Evolutionary conservation across 2,113 vertebrate genomes (phyloP).

Genomic region (Anarhynchus alexandrinus): DNA sequence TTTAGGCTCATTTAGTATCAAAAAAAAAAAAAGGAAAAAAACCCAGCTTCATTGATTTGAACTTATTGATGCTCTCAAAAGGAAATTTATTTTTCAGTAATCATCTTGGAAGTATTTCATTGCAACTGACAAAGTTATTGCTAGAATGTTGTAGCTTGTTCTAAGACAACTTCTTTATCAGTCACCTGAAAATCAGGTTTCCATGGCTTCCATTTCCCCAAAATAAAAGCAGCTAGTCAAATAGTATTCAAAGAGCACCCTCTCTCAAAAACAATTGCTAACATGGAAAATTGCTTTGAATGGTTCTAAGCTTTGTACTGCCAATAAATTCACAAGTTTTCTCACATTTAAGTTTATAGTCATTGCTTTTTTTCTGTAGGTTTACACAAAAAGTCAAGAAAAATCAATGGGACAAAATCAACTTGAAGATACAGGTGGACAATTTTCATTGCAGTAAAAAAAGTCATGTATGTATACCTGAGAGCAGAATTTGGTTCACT

Average conservation of each 20-base stretch:
- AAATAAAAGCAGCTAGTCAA: neutral
- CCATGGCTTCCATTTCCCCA: neutral
- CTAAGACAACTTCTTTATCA: neutral
- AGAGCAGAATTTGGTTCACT: neutral
- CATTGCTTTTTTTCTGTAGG: neutral
- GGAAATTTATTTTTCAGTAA: neutral
- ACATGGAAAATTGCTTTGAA: neutral
- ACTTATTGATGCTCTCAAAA: neutral
- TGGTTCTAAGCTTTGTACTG: neutral
- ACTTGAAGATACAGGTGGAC: neutral
- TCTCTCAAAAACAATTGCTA: neutral
- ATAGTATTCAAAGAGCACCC: neutral
- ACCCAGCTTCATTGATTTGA: neutral
- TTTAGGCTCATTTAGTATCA: neutral
- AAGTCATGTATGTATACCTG: neutral
- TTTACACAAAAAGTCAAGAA: neutral
- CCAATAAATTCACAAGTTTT: neutral
- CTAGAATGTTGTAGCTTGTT: neutral
- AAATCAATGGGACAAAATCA: slow-evolving; percentile 1
- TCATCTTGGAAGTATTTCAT: neutral
- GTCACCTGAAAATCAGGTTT: neutral
- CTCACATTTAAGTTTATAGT: neutral
- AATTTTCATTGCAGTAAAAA: neutral
- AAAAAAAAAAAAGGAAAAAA: neutral
- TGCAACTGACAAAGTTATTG: neutral